Percentiles rank a stretch among this genome's conserved stretches.
Evolutionary conservation across 2,888 invertebrate genomes (phyloP).

Genomic region (Lordiphosa fenestrarum): DNA sequence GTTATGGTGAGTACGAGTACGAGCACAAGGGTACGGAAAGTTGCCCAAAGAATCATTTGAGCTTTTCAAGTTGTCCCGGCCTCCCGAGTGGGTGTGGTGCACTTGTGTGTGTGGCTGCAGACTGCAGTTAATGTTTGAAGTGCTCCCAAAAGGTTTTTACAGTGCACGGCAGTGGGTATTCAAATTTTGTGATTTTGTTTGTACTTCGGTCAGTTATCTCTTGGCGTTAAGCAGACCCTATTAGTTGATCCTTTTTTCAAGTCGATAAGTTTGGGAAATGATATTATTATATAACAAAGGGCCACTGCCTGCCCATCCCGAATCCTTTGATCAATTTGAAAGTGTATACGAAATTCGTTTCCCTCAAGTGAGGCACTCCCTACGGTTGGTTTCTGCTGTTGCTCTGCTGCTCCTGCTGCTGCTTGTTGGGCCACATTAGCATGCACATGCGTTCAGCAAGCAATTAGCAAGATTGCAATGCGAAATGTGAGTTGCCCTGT

Average conservation of each 20-base stretch:
- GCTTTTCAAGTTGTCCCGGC: slow-evolving; percentile 11
- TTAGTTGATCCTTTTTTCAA: no score
- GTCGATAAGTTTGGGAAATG: no score
- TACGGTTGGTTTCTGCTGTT: background rate
- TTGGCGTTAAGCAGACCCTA: no score
- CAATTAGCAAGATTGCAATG: slow-evolving; percentile 73
- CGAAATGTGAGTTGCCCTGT: slow-evolving; percentile 35
- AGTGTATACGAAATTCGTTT: slow-evolving; percentile 26
- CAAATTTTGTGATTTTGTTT: slow-evolving; percentile 6
- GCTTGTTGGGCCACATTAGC: slow-evolving; percentile 41
- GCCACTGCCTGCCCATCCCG: no score
- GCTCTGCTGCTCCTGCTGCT: slow-evolving; percentile 2
- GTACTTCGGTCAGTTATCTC: background rate
- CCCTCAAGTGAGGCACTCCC: background rate
- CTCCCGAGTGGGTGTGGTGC: slow-evolving; percentile 3
- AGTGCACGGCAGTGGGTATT: background rate
- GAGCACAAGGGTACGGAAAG: no score
- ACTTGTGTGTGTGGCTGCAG: slow-evolving; percentile 1
- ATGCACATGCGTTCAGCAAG: slow-evolving; percentile 56
- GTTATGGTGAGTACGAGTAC: slow-evolving; percentile 84
- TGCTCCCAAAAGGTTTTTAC: slow-evolving; percentile 11
- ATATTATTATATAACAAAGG: no score
- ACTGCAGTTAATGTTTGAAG: slow-evolving; percentile 33
- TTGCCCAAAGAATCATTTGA: background rate
- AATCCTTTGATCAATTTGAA: background rate